Conservation (phyloP, 2,797 vertebrate genomes). For the Pseudomugil gertrudae region DNA sequence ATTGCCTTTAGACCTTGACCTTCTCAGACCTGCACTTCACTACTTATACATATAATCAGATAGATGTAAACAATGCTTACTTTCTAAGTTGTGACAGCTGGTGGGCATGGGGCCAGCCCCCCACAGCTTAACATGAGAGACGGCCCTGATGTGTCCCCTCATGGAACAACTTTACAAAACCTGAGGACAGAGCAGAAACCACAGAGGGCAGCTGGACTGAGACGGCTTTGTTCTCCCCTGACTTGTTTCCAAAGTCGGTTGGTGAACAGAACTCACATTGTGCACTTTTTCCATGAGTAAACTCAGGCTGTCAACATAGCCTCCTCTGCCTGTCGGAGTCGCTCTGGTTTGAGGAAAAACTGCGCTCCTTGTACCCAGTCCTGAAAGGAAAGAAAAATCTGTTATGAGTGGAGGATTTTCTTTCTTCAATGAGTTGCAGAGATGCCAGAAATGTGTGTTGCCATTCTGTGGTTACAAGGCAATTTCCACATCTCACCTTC, state of each 20-base stretch:
- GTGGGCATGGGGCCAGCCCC: constrained; percentile 66
- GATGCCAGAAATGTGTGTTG: constrained; percentile 77
- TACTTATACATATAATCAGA: constrained; percentile 38
- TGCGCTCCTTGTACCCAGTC: constrained; percentile 74
- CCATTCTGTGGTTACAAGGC: constrained; percentile 74
- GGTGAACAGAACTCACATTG: constrained; percentile 86
- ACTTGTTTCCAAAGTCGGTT: constrained; percentile 85
- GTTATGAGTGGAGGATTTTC: constrained; percentile 76
- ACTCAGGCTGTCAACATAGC: constrained; percentile 85
- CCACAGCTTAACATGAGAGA: constrained; percentile 69
- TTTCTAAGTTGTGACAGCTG: constrained; percentile 65
- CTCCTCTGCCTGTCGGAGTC: constrained; percentile 81
- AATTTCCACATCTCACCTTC: constrained; percentile 72
- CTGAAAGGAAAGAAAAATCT: constrained; percentile 55
- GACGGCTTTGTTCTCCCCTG: constrained; percentile 86
- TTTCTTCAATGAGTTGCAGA: constrained; percentile 77
- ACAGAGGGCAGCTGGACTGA: constrained; percentile 83
- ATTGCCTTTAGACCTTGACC: constrained; percentile 53
- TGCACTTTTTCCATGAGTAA: constrained; percentile 87
- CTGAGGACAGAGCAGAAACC: constrained; percentile 78
- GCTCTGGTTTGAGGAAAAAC: constrained; percentile 74
- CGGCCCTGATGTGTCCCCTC: constrained; percentile 72
- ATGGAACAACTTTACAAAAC: constrained; percentile 80
- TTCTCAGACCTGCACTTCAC: constrained; percentile 27
- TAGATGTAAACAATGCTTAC: constrained; percentile 56